Base-by-base conservation (phyloP, 2,797 vertebrate species). In the Tauraco hartlaubi region DNA sequence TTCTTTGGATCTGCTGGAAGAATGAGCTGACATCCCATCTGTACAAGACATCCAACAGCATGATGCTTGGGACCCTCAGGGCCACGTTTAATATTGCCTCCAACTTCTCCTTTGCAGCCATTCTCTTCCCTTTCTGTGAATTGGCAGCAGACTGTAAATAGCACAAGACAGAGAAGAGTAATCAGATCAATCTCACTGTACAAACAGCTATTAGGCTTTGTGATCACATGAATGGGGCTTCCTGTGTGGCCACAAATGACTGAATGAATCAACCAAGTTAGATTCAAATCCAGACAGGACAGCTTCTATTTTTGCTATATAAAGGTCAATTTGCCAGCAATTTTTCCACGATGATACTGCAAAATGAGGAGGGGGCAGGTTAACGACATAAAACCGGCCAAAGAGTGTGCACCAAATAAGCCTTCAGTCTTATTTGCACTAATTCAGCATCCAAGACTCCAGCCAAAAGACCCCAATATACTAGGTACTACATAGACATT, bases 1-100 rank as follows among this genome's bases (percentile, higher is more conserved):
- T 99, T 96, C 99, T 99, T 97, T 99, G 99, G 98, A 99, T 99
- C 98, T 99, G 99, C 98, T 99, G 99, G 98, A 99, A 99, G 97
- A 99, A 99, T 29, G 99, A 99, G 98, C 99, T 99, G 97, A 99
- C 99, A 49, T 99, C 99, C 99, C 99, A 99, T 95, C 99, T 98
- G 98, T 99, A 99, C 73, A 99, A 98, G 96, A 99, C 99, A 74
- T 99, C 99, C 97, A 99, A 97, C 73, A 99, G 98, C 99, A 99
- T 99, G 98, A 99, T 99, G 98, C 99, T 99, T 71, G 99, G 99
- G 73, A 99, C 99, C 82, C 99, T 98, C 33, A 99, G 98, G 94
- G 99, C 99, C 98, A 99, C 99, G 31, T 99, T 99, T 96, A 99
- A 98, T 88, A 99, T 98, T 58, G 99, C 99, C 98, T 99, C 99